Percentiles rank a stretch among this genome's conserved stretches.
Evolutionary conservation across 2,888 invertebrate genomes (phyloP).

Genomic region (Julus scandinavius): DNA sequence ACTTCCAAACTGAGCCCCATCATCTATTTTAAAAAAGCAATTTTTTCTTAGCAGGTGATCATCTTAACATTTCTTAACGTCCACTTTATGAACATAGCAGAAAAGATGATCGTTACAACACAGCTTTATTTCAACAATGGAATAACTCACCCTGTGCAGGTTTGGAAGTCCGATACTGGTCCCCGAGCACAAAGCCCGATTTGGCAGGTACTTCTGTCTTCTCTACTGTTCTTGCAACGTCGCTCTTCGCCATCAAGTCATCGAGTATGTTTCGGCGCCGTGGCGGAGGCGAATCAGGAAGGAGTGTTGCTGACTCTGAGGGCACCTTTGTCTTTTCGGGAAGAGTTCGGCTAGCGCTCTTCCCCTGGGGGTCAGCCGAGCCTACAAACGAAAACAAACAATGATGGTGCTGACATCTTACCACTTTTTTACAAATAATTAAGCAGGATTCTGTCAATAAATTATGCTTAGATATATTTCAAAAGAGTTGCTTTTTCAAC

Average conservation of each 20-base stretch:
- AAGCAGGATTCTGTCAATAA: too few species aligned
- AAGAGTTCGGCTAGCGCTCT: not conserved
- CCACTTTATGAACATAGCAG: not conserved
- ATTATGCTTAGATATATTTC: too few species aligned
- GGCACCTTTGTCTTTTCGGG: not conserved
- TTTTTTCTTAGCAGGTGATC: too few species aligned
- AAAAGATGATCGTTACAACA: not conserved
- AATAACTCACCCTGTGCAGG: not conserved
- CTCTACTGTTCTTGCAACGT: not conserved
- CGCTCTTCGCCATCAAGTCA: slow-evolving; percentile 50
- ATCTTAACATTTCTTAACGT: too few species aligned
- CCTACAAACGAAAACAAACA: too few species aligned
- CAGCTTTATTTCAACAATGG: not conserved
- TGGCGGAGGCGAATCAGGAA: slow-evolving; percentile 48
- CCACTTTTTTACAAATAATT: too few species aligned
- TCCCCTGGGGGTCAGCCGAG: too few species aligned
- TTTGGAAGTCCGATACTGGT: slow-evolving; percentile 43
- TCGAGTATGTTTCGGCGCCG: slow-evolving; percentile 15
- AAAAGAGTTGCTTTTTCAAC: too few species aligned
- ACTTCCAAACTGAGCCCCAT: slow-evolving; percentile 25
- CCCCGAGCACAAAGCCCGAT: slow-evolving; percentile 14
- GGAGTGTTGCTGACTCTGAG: not conserved
- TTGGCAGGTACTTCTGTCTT: not conserved
- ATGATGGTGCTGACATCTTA: too few species aligned
- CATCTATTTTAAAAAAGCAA: not conserved